Conservation (phyloP, 2,797 vertebrate species). For the Cephalopachus bancanus region DNA sequence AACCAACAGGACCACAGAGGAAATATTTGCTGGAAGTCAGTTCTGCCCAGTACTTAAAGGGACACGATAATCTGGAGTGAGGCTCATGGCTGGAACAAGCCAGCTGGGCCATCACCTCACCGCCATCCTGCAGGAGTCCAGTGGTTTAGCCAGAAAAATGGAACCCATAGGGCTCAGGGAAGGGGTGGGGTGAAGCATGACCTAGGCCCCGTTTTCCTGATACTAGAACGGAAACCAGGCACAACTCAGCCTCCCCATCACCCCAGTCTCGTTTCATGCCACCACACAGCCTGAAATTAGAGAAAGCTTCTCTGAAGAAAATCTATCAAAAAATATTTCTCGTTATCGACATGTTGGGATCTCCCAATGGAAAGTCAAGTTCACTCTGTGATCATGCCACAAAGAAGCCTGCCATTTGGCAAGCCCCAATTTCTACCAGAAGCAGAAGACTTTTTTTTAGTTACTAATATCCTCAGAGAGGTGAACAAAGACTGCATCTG, state of each 20-base stretch:
- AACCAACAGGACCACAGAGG: rapidly evolving
- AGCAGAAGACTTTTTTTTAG: not conserved
- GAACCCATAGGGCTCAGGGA: not conserved
- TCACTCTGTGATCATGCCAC: not conserved
- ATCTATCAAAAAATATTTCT: not conserved
- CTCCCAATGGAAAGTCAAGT: not conserved
- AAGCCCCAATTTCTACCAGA: too few relatives aligned
- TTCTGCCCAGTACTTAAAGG: too few relatives aligned
- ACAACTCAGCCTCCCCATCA: not conserved
- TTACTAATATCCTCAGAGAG: not conserved
- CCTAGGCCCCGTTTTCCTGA: not conserved
- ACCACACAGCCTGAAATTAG: not conserved
- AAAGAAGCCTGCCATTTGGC: not conserved
- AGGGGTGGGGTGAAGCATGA: not conserved
- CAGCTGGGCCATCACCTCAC: not conserved
- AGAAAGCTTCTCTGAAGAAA: not conserved
- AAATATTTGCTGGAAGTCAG: rapidly evolving
- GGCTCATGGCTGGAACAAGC: not conserved
- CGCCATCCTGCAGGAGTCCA: rapidly evolving
- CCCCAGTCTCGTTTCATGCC: not conserved
- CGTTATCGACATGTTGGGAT: not conserved
- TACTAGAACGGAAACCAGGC: not conserved
- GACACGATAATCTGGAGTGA: rapidly evolving
- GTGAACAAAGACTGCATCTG: not conserved
- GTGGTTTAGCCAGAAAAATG: not conserved